Base-by-base conservation (phyloP, 2,113 vertebrate species). In the Tragelaphus strepsiceros region DNA sequence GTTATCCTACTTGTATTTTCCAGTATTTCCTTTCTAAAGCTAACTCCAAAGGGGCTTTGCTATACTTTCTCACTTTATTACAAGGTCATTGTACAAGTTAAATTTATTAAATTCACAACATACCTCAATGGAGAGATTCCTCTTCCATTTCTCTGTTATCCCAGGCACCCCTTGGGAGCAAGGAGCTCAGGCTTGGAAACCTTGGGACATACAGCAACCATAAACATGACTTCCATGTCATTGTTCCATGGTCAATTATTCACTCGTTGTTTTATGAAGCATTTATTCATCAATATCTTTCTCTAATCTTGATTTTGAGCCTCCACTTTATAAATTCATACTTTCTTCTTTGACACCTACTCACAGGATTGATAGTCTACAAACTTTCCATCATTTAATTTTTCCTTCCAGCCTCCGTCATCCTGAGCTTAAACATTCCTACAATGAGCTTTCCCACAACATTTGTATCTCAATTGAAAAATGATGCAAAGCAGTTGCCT, bases 311-410 rank as follows among this genome's bases (percentile, higher is more conserved):
- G 24, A 67, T 59, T 5, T 77, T 43, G 2, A 7, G 11, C 39
- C 2, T 93, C 46, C 19, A 71, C 28, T 85, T 94, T 71, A 78
- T 80, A 89, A 78, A 95, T 61, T 92, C 39, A 77, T 19, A 51
- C 22, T 71, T 80, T 91, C 62, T 64, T 91, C 87, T 91, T 95
- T 91, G 54, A 93, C 91, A 93, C 77, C 67, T 86, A 51, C 10
- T 93, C 64, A 74, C 58, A 64, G 14, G 49, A 7, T 62, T 88
- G 43, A 62, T 61, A 17, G 16, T 56, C 51, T 90, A 49, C 43
- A 81, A 90, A 64, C 13, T 16, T 85, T 53, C n/a, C 49, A 59
- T 30, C 49, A 58, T 35, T 86, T n/a, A 49, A 11, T 26, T 53
- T 17, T 86, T 30, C 30, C 43, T 94, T 53, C 30, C 8, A 61